phyloP scores from a whole-genome alignment of 2,113 vertebrate species.

The Salvelinus sp. region DNA sequence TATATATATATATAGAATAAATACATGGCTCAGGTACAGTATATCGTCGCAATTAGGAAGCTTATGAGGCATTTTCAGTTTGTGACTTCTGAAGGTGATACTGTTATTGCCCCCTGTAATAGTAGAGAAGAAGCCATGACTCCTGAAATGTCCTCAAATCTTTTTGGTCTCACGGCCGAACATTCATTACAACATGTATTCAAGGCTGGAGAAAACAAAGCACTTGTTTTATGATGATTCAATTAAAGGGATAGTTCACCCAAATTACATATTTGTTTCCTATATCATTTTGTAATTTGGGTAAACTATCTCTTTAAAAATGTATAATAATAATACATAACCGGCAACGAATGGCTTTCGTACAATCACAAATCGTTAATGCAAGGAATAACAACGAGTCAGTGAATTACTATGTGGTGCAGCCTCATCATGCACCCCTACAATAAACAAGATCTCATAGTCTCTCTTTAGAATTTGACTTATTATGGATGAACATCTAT shows the following conservation, averaged over 20 bases:
- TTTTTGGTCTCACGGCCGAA: neutral
- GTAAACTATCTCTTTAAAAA: neutral
- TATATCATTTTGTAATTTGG: too few species aligned
- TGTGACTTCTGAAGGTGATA: neutral
- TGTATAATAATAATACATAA: slow-evolving; percentile 9
- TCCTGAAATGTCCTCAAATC: neutral
- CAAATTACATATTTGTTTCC: too few species aligned
- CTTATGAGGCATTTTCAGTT: neutral
- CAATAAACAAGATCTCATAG: slow-evolving; percentile 43
- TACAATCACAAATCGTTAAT: slow-evolving; percentile 64
- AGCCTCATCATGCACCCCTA: slow-evolving; percentile 83
- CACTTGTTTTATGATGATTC: slow-evolving; percentile 34
- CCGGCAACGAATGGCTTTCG: slow-evolving; percentile 37
- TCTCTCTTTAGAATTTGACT: too few species aligned
- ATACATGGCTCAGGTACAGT: too few species aligned
- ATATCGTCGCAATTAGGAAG: neutral
- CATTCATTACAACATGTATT: neutral
- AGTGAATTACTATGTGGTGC: slow-evolving; percentile 50
- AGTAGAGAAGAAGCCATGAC: slow-evolving; percentile 36
- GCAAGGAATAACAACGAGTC: slow-evolving; percentile 45
- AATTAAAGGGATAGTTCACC: slow-evolving; percentile 4
- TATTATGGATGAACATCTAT: too few species aligned
- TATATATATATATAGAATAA: too few species aligned
- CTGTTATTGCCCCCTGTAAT: slow-evolving; percentile 25
- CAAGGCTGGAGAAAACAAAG: slow-evolving; percentile 13